Evolutionary conservation across 2,113 vertebrate genomes (phyloP).

Genomic region (Onychorhynchus coronatus): DNA sequence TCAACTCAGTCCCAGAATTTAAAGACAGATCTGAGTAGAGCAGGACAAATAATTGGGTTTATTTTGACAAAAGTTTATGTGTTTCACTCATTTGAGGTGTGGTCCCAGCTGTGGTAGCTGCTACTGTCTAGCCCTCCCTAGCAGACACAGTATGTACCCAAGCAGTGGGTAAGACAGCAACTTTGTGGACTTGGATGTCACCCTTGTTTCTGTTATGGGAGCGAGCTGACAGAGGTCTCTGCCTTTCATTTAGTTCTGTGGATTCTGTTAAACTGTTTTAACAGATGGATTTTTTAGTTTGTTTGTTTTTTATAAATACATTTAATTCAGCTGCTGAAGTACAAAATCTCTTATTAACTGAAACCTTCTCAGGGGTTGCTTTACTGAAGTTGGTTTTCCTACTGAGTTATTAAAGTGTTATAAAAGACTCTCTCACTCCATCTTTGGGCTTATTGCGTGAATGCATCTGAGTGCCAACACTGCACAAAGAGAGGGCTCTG

Average conservation of each 20-base stretch:
- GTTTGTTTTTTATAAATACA: background rate
- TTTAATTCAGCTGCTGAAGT: background rate
- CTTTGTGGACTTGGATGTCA: background rate
- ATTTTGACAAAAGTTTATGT: background rate
- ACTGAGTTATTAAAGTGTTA: background rate
- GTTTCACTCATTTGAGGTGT: background rate
- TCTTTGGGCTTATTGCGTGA: constrained; percentile 55
- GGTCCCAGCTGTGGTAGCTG: background rate
- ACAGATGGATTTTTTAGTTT: background rate
- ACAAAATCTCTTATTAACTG: background rate
- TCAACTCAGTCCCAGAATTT: background rate
- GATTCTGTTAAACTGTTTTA: background rate
- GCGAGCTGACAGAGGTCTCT: background rate
- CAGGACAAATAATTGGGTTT: background rate
- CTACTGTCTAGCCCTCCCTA: background rate
- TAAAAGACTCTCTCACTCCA: constrained; percentile 57
- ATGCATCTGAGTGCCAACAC: constrained; percentile 9
- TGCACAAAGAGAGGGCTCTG: background rate
- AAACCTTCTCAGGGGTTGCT: background rate
- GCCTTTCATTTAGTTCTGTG: background rate
- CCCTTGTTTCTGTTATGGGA: background rate
- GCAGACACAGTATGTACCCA: background rate
- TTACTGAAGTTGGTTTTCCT: background rate
- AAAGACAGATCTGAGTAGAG: background rate
- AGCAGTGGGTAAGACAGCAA: background rate